A percentile compares a stretch with the other conserved stretches of the same genome.
phyloP scores from a whole-genome alignment of 1,140 invertebrate species.

The Sitobion miscanthi region DNA sequence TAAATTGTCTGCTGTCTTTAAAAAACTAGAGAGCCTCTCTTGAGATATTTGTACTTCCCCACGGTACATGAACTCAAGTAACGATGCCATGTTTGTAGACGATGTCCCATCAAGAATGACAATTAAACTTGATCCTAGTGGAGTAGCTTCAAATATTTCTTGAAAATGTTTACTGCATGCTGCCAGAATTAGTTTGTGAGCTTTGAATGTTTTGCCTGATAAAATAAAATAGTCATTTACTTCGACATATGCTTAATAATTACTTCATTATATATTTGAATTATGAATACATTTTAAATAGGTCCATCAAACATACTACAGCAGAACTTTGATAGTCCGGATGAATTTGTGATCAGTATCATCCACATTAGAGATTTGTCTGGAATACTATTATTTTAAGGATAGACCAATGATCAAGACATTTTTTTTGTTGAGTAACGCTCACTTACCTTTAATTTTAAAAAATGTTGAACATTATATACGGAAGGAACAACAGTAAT shows the following conservation, averaged over 20 bases:
- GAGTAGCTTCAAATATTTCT: constrained; percentile 87
- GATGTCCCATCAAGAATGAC: constrained; percentile 88
- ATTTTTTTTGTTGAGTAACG: not conserved
- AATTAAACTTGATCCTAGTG: constrained; percentile 78
- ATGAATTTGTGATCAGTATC: not conserved
- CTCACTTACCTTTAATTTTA: no score
- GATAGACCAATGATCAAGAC: not conserved
- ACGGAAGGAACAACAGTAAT: no score
- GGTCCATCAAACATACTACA: not conserved
- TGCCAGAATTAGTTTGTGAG: constrained; percentile 88
- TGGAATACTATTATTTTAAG: not conserved
- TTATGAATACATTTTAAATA: not conserved
- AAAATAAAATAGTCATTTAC: constrained; percentile 60
- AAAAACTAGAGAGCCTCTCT: constrained; percentile 84
- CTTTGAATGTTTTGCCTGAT: constrained; percentile 87
- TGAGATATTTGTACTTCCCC: constrained; percentile 90
- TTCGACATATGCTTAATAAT: not conserved
- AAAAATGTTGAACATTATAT: no score
- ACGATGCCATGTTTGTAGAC: constrained; percentile 85
- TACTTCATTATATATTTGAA: not conserved
- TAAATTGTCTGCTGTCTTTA: constrained; percentile 87
- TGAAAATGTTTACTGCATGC: constrained; percentile 94
- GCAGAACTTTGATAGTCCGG: not conserved
- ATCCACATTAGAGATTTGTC: no score
- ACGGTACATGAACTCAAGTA: constrained; percentile 93